phyloP scores from a whole-genome alignment of 2,797 vertebrate species.

The Cirrhinus molitorella region DNA sequence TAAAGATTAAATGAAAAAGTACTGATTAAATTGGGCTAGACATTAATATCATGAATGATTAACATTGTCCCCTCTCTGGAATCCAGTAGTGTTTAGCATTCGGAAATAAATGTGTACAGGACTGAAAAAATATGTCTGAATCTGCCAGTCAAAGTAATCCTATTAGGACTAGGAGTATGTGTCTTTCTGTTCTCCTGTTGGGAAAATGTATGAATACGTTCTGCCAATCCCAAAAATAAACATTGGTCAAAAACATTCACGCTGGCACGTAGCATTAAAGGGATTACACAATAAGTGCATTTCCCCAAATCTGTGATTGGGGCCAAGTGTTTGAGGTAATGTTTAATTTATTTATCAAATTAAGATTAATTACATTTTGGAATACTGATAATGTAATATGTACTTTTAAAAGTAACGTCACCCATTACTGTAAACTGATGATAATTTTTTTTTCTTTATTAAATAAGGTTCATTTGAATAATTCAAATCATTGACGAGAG shows the following conservation, averaged over 20 bases:
- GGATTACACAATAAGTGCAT: conserved; percentile 3
- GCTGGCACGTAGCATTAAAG: background rate
- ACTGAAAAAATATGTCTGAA: background rate
- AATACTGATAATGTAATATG: background rate
- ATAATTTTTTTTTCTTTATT: too few species aligned
- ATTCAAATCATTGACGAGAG: background rate
- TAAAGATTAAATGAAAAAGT: background rate
- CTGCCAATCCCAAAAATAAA: conserved; percentile 1
- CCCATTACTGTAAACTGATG: background rate
- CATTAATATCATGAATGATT: conserved; percentile 15
- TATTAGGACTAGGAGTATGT: background rate
- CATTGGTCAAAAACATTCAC: background rate
- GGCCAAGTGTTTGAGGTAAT: background rate
- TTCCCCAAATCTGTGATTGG: background rate
- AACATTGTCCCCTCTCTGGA: background rate
- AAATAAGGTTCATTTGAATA: background rate
- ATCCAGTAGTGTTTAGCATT: background rate
- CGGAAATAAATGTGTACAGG: background rate
- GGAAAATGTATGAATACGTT: conserved; percentile 1
- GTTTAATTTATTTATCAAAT: background rate
- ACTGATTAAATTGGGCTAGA: background rate
- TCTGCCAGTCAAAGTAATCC: background rate
- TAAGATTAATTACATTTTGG: background rate
- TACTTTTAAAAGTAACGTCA: background rate
- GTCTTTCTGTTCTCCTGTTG: background rate